A percentile compares a stretch with the other conserved stretches of the same genome.
phyloP scores from a whole-genome alignment of 2,888 invertebrate genomes.

The Yponomeuta malinellus region DNA sequence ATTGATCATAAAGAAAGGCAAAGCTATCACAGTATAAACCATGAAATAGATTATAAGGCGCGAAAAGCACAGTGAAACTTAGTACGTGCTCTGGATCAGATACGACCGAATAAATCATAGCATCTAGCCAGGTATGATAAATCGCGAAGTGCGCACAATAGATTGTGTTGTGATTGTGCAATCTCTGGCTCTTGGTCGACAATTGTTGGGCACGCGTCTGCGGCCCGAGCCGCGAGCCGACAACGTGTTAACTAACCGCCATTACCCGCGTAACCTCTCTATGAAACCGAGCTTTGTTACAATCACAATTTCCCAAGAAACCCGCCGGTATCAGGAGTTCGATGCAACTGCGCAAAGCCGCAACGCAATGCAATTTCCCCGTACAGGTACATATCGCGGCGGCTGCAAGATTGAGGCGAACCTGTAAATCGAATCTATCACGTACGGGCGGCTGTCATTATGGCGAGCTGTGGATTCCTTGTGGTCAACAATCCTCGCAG shows the following conservation, averaged over 20 bases:
- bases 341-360: constrained; percentile 54
- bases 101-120: constrained; percentile 12
- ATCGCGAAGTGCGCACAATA: constrained; percentile 13
- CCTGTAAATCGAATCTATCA: constrained; percentile 71
- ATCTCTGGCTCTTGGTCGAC: constrained; percentile 1
- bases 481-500: constrained; percentile 49
- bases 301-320: constrained; percentile 5
- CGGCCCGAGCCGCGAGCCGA: constrained; percentile 8
- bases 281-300: constrained; percentile 36
- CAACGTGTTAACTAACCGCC: constrained; percentile 27
- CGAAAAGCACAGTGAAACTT: constrained; percentile 33
- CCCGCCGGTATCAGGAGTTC: constrained; percentile 28
- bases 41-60: constrained; percentile 27
- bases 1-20: not conserved
- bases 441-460: constrained; percentile 61
- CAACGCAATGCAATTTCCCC: constrained; percentile 40
- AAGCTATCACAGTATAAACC: not conserved
- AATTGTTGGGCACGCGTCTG: constrained; percentile 15
- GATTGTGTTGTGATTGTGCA: constrained; percentile 10
- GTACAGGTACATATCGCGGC: constrained; percentile 29
- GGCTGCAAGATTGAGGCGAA: constrained; percentile 60
- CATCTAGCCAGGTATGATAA: constrained; percentile 1
- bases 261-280: constrained; percentile 27
- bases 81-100: constrained; percentile 9
- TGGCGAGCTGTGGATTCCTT: constrained; percentile 51